Base-by-base conservation (phyloP, 2,113 vertebrate species). In the Conger conger region DNA sequence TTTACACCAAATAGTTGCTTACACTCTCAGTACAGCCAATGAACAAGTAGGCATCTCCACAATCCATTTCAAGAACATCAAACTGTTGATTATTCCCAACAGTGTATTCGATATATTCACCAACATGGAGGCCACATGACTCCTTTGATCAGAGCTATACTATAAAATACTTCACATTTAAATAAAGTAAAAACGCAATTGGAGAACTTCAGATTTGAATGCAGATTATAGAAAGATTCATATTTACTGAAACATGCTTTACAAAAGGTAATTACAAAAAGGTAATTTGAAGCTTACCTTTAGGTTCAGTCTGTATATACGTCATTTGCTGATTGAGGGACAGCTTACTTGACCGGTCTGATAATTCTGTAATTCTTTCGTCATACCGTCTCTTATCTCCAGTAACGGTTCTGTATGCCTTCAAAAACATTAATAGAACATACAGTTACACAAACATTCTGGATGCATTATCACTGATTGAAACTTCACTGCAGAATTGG, bases 351-450 rank as follows among this genome's bases (percentile, higher is more conserved):
- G 80, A 13, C 85, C 92, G 91, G 83, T 89, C 89, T 30, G 82
- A 8, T 16, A 95, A 86, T 86, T 94, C 86, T 37, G 81, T 17
- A 17, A 96, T 88, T 30, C 95, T 91, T 0, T 93, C 89, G 2
- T 89, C 6, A 85, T 93, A 93, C 85, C 95, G 90, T 63, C 53
- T 35, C n/a, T 88, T 82, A 86, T 95, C 95, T 86, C 86, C 87
- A 17, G 80, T 90, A 27, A 95, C 0, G 23, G 88, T 92, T 53
- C n/a, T 84, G 77, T 95, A 94, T 0, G 87, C 83, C 95, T 96
- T 86, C 9, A n/a, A 87, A 81, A 1, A 82, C 63, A 84, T 23
- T 86, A 23, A 79, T 0, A 86, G 83, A 84, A n/a, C n/a, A 27
- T 82, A 68, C 60, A 23, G 15, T 35, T 38, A 53, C 11, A 78